phyloP scores from a whole-genome alignment of 2,797 vertebrate species.

The Kryptolebias ocellatus region DNA sequence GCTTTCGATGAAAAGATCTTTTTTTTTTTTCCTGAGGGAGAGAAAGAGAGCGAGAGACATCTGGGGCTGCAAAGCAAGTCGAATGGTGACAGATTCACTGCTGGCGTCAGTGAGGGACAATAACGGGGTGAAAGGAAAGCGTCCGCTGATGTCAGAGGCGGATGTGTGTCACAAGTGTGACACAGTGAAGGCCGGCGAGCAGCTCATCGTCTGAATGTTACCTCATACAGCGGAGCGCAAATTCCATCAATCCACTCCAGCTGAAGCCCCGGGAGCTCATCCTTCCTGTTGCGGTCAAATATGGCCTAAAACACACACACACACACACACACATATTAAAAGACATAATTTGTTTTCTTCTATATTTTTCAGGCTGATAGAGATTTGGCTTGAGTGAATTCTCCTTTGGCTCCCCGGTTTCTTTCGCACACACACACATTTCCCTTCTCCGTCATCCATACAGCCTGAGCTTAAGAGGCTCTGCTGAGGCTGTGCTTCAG shows the following conservation, averaged over 20 bases:
- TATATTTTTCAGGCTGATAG: conserved; percentile 1
- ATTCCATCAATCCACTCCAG: conserved; percentile 99
- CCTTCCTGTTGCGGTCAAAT: conserved; percentile 98
- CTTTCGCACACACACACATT: conserved; percentile 33
- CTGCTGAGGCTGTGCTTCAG: conserved; percentile 70
- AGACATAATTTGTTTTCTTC: conserved; percentile 18
- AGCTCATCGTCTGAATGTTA: conserved; percentile 68
- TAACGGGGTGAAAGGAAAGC: conserved; percentile 44
- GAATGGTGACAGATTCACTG: conserved; percentile 51
- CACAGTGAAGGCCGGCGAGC: conserved; percentile 33
- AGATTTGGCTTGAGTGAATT: conserved; percentile 27
- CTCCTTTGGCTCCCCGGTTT: conserved; percentile 38
- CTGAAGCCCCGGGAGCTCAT: conserved; percentile 96
- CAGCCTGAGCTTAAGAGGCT: conserved; percentile 59
- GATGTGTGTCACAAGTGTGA: conserved; percentile 18
- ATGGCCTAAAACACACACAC: conserved; percentile 88
- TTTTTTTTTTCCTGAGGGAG: conserved; percentile 10
- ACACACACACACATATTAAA: neutral
- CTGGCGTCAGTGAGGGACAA: conserved; percentile 58
- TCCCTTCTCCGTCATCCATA: conserved; percentile 53
- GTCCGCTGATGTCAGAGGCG: conserved; percentile 48
- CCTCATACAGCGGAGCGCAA: conserved; percentile 95
- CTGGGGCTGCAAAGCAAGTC: conserved; percentile 35
- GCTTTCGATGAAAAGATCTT: conserved; percentile 35
- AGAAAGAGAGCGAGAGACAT: conserved; percentile 11